These are phyloP conservation scores for Tipula lateralis DNA, from an alignment of 2,888 invertebrate genomes.

Conservation along the genomic window DNA sequence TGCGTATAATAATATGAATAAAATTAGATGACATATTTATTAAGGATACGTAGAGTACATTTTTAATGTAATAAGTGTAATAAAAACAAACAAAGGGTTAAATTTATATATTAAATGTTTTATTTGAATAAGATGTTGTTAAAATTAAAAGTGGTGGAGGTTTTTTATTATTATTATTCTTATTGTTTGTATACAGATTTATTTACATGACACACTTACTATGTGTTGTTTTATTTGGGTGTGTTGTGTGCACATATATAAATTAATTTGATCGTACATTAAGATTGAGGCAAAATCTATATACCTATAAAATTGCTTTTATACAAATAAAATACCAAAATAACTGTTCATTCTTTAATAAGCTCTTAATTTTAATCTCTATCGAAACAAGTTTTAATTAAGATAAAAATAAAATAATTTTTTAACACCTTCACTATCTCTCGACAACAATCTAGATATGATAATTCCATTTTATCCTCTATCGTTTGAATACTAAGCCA, in stretches of 20 bases:
- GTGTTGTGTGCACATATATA: neutral
- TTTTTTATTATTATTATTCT: neutral
- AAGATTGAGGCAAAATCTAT: neutral
- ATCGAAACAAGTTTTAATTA: neutral
- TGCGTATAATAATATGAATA: neutral
- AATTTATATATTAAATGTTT: neutral
- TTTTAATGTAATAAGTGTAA: neutral
- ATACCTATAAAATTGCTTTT: neutral
- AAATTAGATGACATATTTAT: neutral
- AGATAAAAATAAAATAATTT: neutral
- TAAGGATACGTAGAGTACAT: neutral
- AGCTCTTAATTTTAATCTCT: neutral
- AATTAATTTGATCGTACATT: neutral
- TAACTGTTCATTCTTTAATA: neutral
- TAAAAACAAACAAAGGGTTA: neutral
- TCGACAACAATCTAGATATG: neutral
- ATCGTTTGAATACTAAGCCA: neutral
- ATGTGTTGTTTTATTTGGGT: neutral
- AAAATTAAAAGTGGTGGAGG: neutral
- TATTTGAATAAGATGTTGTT: neutral
- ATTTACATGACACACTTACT: neutral
- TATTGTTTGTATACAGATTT: constrained; percentile 3
- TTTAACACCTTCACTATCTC: neutral
- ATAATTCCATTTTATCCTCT: neutral
- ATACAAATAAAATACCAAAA: neutral